phyloP scores from a whole-genome alignment of 2,113 vertebrate species.

The Chloropsis hardwickii region DNA sequence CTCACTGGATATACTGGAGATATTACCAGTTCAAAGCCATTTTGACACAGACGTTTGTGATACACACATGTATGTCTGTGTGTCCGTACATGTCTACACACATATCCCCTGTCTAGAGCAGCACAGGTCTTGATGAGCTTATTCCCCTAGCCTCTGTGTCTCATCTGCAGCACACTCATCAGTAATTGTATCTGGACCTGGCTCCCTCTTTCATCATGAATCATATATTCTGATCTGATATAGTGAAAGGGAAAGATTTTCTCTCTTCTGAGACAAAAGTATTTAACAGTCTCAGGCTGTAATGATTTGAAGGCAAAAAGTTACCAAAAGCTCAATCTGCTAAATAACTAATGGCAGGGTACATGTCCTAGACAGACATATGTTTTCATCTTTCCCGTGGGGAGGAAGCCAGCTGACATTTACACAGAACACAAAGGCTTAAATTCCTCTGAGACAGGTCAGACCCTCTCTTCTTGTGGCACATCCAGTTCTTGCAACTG shows the following conservation, averaged over 20 bases:
- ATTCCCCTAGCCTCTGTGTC: fast-evolving
- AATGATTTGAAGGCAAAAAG: background rate
- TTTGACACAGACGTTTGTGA: background rate
- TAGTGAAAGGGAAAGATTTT: background rate
- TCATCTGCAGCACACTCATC: background rate
- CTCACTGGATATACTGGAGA: background rate
- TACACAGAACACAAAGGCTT: background rate
- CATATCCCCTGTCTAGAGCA: background rate
- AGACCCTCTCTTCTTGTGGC: background rate
- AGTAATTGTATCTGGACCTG: background rate
- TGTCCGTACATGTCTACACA: background rate
- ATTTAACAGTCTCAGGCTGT: background rate
- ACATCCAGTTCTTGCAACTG: background rate
- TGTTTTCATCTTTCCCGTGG: background rate
- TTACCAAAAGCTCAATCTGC: background rate
- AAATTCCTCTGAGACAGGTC: background rate
- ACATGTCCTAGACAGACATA: conserved; percentile 7
- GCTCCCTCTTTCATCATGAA: background rate
- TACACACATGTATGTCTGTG: background rate
- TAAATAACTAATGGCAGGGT: background rate
- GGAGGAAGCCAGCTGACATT: conserved; percentile 10
- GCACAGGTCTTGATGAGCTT: background rate
- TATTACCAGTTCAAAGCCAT: background rate
- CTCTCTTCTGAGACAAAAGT: background rate
- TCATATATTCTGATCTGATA: background rate